Evolutionary conservation across 1,140 invertebrate genomes (phyloP), one percentile per base, ranked within the genome.

Genomic region (Drosophila tropicalis): DNA sequence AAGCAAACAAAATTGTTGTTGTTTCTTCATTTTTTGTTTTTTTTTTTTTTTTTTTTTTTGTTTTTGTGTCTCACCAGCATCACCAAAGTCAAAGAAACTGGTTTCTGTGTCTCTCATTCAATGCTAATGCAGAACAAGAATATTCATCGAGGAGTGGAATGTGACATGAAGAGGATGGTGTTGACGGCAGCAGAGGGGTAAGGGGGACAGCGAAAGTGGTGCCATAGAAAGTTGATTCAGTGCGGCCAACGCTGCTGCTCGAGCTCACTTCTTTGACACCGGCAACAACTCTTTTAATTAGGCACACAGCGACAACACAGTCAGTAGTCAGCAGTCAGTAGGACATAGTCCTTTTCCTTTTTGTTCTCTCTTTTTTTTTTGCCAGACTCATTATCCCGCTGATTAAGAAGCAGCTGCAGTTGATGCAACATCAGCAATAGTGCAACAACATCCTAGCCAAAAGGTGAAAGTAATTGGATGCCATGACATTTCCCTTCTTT

Each of bases 101-200:
- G 76, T 79, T 79, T 61, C 63, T 47, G 56, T 47, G 56, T 29
- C n/a, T 19, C 62, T 34, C 41, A 32, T 61, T 66, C 74, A 54
- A 67, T 70, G 76, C 63, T 67, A 72, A 78, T 71, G 80, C 84
- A 87, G 83, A 87, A 87, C 80, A 89, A 87, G 83, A 87, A 87
- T 71, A 76, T 77, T 78, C 75, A 77, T 77, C 12, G 36, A 39
- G 36, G 12, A 39, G 36, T 13, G 34, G 12, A 36, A 36, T 36
- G 32, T 75, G 72, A 54, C 39, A 75, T 76, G 72, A 65, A 17
- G 15, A 10, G 15, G 65, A 39, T 39, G 32, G 10, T 25, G 7
- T 22, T 22, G 22, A 25, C 22, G 56, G 55, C 7, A 40, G 17
- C 32, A 56, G 34, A 25, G 0, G 67, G 12, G 1, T 36, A 68